These are phyloP conservation scores for Temnothorax unifasciatus DNA, from an alignment of 2,888 invertebrate genomes.

Conservation along the genomic window DNA sequence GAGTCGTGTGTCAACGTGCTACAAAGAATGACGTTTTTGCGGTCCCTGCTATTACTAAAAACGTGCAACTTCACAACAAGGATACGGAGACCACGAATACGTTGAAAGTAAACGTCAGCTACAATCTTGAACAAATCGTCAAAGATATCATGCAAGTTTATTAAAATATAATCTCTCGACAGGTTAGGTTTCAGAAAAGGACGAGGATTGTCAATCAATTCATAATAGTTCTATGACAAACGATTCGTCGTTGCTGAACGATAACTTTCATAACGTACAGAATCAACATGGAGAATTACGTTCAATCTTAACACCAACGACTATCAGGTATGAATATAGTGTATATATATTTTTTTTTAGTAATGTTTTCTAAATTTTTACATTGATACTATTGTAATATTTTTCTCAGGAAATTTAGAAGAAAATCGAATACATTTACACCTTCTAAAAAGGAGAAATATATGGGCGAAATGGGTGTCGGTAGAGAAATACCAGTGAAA, in stretches of 20 bases:
- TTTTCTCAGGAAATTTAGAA: conserved; percentile 92
- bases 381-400: background rate
- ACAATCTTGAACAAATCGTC: background rate
- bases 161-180: conserved; percentile 34
- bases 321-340: conserved; percentile 86
- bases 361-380: background rate
- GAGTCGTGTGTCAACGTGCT: conserved; percentile 79
- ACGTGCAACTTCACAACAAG: conserved; percentile 80
- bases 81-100: conserved; percentile 81
- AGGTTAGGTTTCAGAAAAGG: conserved; percentile 82
- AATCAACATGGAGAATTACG: conserved; percentile 90
- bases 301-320: conserved; percentile 97
- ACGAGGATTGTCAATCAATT: conserved; percentile 80
- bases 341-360: background rate
- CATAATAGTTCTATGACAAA: conserved; percentile 80
- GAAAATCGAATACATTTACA: conserved; percentile 98
- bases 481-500: conserved; percentile 98
- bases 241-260: conserved; percentile 78
- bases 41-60: conserved; percentile 80
- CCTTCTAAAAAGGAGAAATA: conserved; percentile 94
- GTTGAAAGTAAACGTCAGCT: conserved; percentile 76
- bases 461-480: conserved; percentile 96
- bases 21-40: conserved; percentile 80
- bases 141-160: background rate
- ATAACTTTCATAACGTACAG: conserved; percentile 84